Evolutionary conservation across 2,113 vertebrate genomes (phyloP), one percentile per base, ranked within the genome.

Genomic region (Xerus inauris): DNA sequence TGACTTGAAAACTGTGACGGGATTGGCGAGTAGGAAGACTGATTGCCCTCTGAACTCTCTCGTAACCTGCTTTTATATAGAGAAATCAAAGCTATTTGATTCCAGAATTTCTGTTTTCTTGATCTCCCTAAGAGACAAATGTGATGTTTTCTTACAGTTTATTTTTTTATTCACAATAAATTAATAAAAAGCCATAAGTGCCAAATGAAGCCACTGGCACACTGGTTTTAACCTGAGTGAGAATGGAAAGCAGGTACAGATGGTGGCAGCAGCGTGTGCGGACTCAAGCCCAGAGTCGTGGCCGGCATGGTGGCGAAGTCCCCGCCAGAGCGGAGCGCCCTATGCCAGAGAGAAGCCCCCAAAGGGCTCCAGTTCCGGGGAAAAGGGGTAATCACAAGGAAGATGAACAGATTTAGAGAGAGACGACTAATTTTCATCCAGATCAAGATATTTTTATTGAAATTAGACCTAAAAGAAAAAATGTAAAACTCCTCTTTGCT

Each of bases 391-490:
- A 89, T 81, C 76, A 20, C 8, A 87, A 92, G 47, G 67, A 95
- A 90, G n/a, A 94, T 42, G n/a, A 30, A 30, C 64, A 87, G 62
- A 77, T 65, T 96, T 87, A 90, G 42, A 94, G 35, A 91, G 82
- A 87, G 30, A 81, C 59, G 40, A 26, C 45, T 77, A 94, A 71
- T 84, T 96, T 47, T 95, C 96, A 94, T 94, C 76, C 65, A 95
- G 71, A 97, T 81, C 45, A 95, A 96, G 83, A 69, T 51, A 54
- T 73, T 95, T 96, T 95, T 17, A 92, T 84, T 87, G 30, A 95
- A 97, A 89, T 91, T 87, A 82, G 64, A 88, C 79, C 91, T 81
- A 83, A 97, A 98, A 96, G 91, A 96, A 97, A 97, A 91, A 94
- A 16, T 82, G 72, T 81, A n/a, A 97, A 94, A 85, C 57, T 83